phyloP scores from a whole-genome alignment of 2,888 invertebrate species.

The Phengaris arion region DNA sequence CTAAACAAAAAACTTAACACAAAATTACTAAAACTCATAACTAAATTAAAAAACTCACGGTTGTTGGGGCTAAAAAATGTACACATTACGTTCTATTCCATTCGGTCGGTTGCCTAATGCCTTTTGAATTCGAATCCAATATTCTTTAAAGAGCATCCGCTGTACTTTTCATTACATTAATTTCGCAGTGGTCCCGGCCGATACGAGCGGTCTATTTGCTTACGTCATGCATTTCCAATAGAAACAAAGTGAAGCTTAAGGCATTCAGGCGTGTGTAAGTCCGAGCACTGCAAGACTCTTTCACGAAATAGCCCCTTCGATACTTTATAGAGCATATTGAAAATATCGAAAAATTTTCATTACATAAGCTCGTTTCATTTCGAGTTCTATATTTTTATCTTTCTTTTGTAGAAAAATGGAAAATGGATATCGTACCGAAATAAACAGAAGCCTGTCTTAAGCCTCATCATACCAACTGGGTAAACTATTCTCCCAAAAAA shows the following conservation, averaged over 20 bases:
- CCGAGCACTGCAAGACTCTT: conserved; percentile 21
- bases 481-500: not conserved
- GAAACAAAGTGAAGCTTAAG: conserved; percentile 19
- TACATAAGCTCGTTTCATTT: conserved; percentile 6
- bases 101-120: not conserved
- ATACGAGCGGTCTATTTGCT: conserved; percentile 3
- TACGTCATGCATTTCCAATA: conserved; percentile 20
- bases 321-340: conserved; percentile 13
- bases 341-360: conserved; percentile 12
- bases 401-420: not conserved
- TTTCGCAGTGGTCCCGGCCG: not conserved
- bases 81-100: not conserved
- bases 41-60: too few relatives aligned
- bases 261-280: conserved; percentile 16
- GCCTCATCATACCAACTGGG: too few relatives aligned
- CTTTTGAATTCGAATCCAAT: conserved; percentile 15
- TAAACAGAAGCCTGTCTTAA: too few relatives aligned
- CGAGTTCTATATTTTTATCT: not conserved
- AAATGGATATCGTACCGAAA: not conserved
- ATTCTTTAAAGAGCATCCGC: conserved; percentile 17
- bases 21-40: too few relatives aligned
- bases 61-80: too few relatives aligned
- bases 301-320: conserved; percentile 5
- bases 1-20: too few relatives aligned
- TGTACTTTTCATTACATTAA: conserved; percentile 25